Evolutionary conservation across 2,797 vertebrate genomes (phyloP).

Genomic region (Ctenopoma multispine): DNA sequence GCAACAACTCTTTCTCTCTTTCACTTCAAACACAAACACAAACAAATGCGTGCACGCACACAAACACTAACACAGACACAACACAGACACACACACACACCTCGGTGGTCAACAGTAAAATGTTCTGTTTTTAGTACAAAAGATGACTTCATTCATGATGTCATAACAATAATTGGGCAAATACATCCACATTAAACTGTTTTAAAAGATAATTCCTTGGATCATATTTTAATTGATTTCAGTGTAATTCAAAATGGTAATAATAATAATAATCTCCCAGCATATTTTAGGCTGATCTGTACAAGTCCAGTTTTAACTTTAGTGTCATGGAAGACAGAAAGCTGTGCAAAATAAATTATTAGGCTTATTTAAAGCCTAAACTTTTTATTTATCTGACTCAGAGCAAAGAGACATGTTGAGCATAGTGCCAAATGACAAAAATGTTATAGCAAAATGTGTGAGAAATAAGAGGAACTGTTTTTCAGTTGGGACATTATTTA

Average conservation of each 20-base stretch:
- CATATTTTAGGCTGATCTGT: too few relatives aligned
- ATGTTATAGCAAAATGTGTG: too few relatives aligned
- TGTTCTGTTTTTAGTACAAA: not conserved
- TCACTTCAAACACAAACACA: slow-evolving; percentile 40
- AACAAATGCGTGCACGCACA: slow-evolving; percentile 7
- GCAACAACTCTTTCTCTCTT: slow-evolving; percentile 73
- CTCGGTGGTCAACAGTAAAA: not conserved
- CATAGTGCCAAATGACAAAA: too few relatives aligned
- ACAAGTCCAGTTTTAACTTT: too few relatives aligned
- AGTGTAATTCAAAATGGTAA: not conserved
- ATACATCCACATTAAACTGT: not conserved
- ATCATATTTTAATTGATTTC: too few relatives aligned
- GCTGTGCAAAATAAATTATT: too few relatives aligned
- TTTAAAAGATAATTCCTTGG: not conserved
- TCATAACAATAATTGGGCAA: too few relatives aligned
- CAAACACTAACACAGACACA: slow-evolving; percentile 9
- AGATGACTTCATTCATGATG: not conserved
- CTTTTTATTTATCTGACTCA: not conserved
- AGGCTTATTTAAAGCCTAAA: not conserved
- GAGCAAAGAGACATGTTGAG: not conserved
- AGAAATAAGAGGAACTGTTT: too few relatives aligned
- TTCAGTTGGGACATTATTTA: too few relatives aligned
- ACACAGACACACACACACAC: slow-evolving; percentile 8
- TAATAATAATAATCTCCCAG: not conserved
- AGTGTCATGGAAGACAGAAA: too few relatives aligned